phyloP scores from a whole-genome alignment of 2,888 invertebrate species.

The Zootermopsis nevadensis region DNA sequence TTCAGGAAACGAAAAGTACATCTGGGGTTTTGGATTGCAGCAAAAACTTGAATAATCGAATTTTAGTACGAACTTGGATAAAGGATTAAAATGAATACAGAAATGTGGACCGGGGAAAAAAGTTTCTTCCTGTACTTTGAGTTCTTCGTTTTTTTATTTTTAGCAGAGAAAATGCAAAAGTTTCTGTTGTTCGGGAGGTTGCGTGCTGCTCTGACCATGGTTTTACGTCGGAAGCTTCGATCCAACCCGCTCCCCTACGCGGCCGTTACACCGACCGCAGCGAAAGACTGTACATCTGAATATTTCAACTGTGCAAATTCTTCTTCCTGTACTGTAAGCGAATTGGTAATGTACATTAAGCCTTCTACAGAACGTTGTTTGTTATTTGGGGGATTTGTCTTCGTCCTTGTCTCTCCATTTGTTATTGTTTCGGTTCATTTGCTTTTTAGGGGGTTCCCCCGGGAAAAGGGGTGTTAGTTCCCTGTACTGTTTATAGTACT shows the following conservation, averaged over 20 bases:
- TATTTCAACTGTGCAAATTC: conserved; percentile 48
- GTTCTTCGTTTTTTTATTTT: neutral
- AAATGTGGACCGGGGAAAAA: neutral
- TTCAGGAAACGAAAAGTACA: neutral
- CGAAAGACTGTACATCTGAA: conserved; percentile 29
- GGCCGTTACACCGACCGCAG: neutral
- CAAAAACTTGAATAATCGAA: conserved; percentile 24
- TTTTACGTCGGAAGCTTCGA: conserved; percentile 11
- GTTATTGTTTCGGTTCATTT: conserved; percentile 29
- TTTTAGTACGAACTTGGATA: conserved; percentile 28
- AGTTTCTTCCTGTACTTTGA: conserved; percentile 8
- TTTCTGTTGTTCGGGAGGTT: conserved; percentile 1
- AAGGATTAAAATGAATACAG: conserved; percentile 30
- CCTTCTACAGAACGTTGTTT: conserved; percentile 21
- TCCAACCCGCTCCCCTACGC: neutral
- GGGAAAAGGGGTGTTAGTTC: neutral
- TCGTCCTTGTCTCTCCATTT: neutral
- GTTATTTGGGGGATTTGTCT: neutral
- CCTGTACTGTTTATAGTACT: conserved; percentile 1
- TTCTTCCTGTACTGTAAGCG: conserved; percentile 31
- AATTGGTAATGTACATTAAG: conserved; percentile 50
- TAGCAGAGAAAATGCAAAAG: conserved; percentile 16
- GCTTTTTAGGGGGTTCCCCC: neutral
- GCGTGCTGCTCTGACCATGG: neutral
- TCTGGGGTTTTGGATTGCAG: neutral